phyloP scores from a whole-genome alignment of 2,113 vertebrate species.

The Hippolais icterina region DNA sequence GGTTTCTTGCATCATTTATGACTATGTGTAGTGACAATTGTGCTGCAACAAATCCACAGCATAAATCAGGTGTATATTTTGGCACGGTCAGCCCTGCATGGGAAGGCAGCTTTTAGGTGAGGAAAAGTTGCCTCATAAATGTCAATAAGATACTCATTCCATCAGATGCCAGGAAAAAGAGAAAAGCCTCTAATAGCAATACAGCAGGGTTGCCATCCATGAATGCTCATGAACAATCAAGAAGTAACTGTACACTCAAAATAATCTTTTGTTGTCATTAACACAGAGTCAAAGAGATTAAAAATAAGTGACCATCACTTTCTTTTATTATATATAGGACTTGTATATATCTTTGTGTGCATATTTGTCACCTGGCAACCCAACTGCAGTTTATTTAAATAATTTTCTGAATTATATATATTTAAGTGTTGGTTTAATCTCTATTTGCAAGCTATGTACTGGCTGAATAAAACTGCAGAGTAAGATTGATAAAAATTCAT shows the following conservation, averaged over 20 bases:
- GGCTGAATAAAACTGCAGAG: not conserved
- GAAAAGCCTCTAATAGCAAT: not conserved
- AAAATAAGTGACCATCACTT: not conserved
- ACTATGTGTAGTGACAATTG: slow-evolving; percentile 44
- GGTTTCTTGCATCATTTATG: slow-evolving; percentile 63
- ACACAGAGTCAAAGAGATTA: not conserved
- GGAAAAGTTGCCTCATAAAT: slow-evolving; percentile 41
- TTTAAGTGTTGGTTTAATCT: not conserved
- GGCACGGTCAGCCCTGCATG: not conserved
- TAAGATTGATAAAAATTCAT: not conserved
- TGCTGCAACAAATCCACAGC: slow-evolving; percentile 28
- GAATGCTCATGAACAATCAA: not conserved
- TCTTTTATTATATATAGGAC: not conserved
- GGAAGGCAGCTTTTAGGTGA: slow-evolving; percentile 21
- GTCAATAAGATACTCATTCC: slow-evolving; percentile 2
- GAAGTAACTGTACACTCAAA: not conserved
- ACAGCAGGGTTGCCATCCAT: not conserved
- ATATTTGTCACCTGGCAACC: not conserved
- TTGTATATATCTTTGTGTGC: not conserved
- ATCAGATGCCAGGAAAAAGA: slow-evolving; percentile 1
- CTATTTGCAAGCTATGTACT: not conserved
- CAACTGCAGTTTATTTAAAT: not conserved
- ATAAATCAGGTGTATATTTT: slow-evolving; percentile 61
- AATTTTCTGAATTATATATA: not conserved
- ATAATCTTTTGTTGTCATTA: not conserved